Evolutionary conservation across 2,888 invertebrate species (phyloP).

Genomic region (Galerucella calmariensis): DNA sequence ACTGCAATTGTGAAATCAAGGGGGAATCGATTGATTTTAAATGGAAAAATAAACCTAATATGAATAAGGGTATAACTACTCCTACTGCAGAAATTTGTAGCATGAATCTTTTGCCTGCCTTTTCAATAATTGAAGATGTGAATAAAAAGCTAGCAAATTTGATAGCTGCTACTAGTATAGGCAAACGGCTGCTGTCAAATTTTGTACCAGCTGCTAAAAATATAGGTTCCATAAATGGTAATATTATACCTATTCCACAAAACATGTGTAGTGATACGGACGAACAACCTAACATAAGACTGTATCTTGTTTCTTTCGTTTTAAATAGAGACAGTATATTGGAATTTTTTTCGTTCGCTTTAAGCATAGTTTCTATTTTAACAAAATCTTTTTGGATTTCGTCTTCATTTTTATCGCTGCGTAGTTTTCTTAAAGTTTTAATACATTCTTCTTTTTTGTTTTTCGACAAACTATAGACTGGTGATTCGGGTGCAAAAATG

Average conservation of each 20-base stretch:
- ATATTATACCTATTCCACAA: neutral
- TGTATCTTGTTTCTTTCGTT: slow-evolving; percentile 12
- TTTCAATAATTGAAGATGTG: slow-evolving; percentile 71
- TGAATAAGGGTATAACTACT: neutral
- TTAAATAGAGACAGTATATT: slow-evolving; percentile 6
- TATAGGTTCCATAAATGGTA: neutral
- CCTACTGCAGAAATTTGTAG: neutral
- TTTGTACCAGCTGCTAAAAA: slow-evolving; percentile 1
- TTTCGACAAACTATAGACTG: slow-evolving; percentile 15
- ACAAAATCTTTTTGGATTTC: slow-evolving; percentile 27
- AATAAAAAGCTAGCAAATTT: neutral
- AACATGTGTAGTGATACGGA: neutral
- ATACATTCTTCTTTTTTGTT: slow-evolving; percentile 17
- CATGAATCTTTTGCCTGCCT: neutral
- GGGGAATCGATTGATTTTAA: neutral
- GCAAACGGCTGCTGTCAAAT: neutral
- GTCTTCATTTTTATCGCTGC: slow-evolving; percentile 15
- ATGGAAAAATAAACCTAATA: neutral
- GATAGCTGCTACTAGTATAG: neutral
- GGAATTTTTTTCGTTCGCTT: neutral
- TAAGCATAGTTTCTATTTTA: slow-evolving; percentile 3
- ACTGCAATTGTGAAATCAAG: neutral
- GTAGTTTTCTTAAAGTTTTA: slow-evolving; percentile 18
- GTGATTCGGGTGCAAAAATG: slow-evolving; percentile 29
- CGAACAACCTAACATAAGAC: neutral